These are phyloP conservation scores for Nothobranchius furzeri DNA, from an alignment of 2,113 vertebrate species.

Conservation along the genomic window DNA sequence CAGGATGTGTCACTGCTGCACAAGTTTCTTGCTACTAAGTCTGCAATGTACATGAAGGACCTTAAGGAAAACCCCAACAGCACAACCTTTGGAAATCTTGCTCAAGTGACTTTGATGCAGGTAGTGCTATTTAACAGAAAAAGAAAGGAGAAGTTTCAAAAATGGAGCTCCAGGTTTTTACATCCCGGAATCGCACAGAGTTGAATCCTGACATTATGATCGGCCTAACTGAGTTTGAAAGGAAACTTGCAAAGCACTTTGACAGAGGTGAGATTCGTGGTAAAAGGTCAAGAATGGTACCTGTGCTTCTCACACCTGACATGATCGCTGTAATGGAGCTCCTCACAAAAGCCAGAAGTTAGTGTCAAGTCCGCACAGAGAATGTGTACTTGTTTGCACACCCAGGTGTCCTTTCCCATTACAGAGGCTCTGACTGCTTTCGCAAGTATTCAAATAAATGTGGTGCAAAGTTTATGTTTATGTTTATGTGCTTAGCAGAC, in stretches of 20 bases:
- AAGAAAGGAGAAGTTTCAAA: conserved; percentile 21
- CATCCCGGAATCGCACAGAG: background rate
- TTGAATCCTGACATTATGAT: conserved; percentile 6
- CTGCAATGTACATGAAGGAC: conserved; percentile 15
- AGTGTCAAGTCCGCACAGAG: conserved; percentile 4
- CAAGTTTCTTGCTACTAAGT: background rate
- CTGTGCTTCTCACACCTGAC: conserved; percentile 11
- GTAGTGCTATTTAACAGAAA: conserved; percentile 37
- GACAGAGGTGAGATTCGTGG: conserved; percentile 31
- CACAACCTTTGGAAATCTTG: conserved; percentile 20
- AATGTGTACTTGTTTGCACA: conserved; percentile 24
- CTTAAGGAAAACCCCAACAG: conserved; percentile 25
- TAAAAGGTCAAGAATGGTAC: conserved; percentile 24
- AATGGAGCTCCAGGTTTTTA: conserved; percentile 27
- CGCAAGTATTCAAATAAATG: too few relatives aligned
- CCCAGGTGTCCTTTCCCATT: background rate
- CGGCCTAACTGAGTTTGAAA: conserved; percentile 31
- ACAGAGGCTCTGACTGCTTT: background rate
- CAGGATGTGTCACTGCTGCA: background rate
- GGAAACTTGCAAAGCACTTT: conserved; percentile 29
- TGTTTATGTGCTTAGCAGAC: too few relatives aligned
- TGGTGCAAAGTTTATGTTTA: conserved; percentile 19
- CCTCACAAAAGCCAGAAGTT: background rate
- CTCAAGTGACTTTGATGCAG: conserved; percentile 22
- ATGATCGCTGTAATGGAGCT: conserved; percentile 20